Evolutionary conservation across 2,888 invertebrate genomes (phyloP), one percentile per base, ranked within the genome.

Genomic region (Nemapogon koenigi): DNA sequence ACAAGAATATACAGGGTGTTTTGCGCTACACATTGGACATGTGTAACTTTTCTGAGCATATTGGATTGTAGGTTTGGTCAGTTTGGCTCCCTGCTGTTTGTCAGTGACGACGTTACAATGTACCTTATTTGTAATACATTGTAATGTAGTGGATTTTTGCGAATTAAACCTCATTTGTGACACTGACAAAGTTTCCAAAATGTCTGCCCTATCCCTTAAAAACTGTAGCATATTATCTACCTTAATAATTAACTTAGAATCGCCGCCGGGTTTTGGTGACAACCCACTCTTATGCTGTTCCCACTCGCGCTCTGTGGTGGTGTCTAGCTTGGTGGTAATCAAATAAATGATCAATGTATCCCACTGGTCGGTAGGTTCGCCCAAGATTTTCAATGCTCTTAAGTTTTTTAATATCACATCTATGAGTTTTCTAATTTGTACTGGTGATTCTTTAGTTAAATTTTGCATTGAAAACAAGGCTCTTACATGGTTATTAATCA

Each of bases 321-420:
- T 35, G 18, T 50, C 50, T 26, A 49, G 29, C 29, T 49, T 51
- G 1, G 28, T 6, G 2, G 45, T 17, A 1, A 47, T 18, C 14
- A 47, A 35, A 36, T 40, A 37, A 29, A 50, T 45, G 2, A 49
- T 41, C 3, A 48, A n/a, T 4, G 38, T 39, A 28, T 48, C 47
- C 48, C 49, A 51, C 6, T 45, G 29, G 6, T 46, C 41, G 1
- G 43, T 43, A 2, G 47, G 47, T 26, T 45, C 39, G 1, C 47
- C 48, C 15, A 49, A 33, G 3, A 35, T 45, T 10, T 13, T 15
- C 2, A 49, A 33, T 47, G 55, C 52, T 42, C 48, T 43, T 37
- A 54, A 41, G 37, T 53, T 51, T 42, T 47, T 48, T 46, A 41
- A 49, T 35, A 35, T 46, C 3, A 38, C 33, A 37, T 49, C 46